Evolutionary conservation across 2,888 invertebrate genomes (phyloP).

Genomic region (Tenodera sinensis): DNA sequence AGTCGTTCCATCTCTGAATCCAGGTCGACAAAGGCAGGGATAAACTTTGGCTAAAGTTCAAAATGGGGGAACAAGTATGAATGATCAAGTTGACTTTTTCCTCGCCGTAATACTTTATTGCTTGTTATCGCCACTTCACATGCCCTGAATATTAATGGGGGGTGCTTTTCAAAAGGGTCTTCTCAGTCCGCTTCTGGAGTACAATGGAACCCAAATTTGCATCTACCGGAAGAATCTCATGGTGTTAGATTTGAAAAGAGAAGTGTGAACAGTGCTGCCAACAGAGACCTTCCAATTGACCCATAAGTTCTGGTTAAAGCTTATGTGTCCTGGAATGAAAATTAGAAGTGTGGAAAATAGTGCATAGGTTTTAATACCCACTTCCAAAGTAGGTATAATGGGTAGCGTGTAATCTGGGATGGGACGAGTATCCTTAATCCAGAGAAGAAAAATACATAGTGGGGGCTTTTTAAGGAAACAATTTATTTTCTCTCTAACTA

Average conservation of each 20-base stretch:
- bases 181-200: not conserved
- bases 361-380: not conserved
- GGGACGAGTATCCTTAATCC: too few relatives aligned
- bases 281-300: not conserved
- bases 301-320: not conserved
- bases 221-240: not conserved
- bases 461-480: too few relatives aligned
- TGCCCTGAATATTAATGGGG: not conserved
- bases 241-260: too few relatives aligned
- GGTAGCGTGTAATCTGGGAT: too few relatives aligned
- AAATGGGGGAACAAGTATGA: not conserved
- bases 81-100: not conserved
- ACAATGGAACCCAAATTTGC: not conserved
- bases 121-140: not conserved
- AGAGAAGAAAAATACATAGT: too few relatives aligned
- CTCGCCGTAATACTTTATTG: not conserved
- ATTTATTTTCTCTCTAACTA: too few relatives aligned
- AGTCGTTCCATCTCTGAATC: not conserved
- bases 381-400: too few relatives aligned
- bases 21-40: not conserved
- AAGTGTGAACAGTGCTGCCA: not conserved
- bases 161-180: not conserved
- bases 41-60: not conserved
- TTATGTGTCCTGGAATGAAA: not conserved
- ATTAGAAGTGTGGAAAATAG: not conserved